Conservation (phyloP, 1,140 invertebrate genomes). For the Orchesella cincta region DNA sequence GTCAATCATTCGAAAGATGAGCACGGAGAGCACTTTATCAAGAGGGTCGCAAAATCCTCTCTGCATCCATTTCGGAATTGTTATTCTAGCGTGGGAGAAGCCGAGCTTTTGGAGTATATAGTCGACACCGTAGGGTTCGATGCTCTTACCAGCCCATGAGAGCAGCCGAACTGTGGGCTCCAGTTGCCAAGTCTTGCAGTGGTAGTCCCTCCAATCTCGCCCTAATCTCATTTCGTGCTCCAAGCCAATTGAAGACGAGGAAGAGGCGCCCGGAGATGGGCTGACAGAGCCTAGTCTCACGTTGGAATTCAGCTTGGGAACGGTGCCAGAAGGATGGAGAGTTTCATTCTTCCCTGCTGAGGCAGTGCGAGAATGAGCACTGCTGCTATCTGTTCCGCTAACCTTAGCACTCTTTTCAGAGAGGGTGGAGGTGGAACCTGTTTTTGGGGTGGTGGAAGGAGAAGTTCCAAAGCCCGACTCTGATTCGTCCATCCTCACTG, state of each 20-base stretch:
- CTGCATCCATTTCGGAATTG: conserved; percentile 99
- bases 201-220: conserved; percentile 88
- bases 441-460: neutral
- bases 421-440: neutral
- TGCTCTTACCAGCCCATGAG: conserved; percentile 93
- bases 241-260: neutral
- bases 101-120: conserved; percentile 95
- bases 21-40: conserved; percentile 71
- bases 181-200: conserved; percentile 95
- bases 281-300: neutral
- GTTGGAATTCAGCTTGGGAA: neutral
- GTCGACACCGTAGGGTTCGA: conserved; percentile 96
- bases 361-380: neutral
- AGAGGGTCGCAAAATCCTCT: conserved; percentile 94
- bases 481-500: conserved; percentile 22
- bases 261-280: neutral
- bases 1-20: conserved; percentile 57
- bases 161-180: conserved; percentile 92
- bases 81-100: conserved; percentile 93
- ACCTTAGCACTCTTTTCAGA: neutral
- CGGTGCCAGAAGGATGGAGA: neutral
- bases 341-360: neutral
- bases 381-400: neutral
- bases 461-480: conserved; percentile 33
- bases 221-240: conserved; percentile 58